Conservation (phyloP, 1,140 invertebrate genomes). For the Maconellicoccus hirsutus region DNA sequence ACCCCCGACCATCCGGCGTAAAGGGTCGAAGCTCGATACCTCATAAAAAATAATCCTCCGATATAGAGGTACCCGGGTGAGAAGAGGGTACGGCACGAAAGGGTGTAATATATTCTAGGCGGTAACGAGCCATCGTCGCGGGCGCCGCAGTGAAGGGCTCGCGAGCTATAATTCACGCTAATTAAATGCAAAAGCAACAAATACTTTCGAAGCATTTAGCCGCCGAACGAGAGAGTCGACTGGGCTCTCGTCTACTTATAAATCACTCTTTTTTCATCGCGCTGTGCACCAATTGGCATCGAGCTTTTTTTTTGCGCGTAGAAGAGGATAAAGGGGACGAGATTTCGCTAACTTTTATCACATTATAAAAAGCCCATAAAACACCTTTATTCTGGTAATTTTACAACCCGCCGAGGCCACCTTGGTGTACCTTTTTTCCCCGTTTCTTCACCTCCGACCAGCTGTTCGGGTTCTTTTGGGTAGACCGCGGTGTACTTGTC, state of each 20-base stretch:
- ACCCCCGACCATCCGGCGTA: too few species aligned
- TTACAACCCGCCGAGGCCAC: background rate
- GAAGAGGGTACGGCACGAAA: too few species aligned
- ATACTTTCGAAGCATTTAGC: background rate
- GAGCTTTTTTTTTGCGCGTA: background rate
- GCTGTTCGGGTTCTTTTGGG: too few species aligned
- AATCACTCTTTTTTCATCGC: constrained; percentile 5
- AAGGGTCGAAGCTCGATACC: too few species aligned
- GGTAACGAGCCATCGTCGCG: too few species aligned
- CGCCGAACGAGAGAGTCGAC: background rate
- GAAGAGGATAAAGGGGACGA: background rate
- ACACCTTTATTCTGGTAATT: background rate
- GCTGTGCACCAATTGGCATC: background rate
- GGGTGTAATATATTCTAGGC: too few species aligned
- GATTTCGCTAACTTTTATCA: background rate
- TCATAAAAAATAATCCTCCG: too few species aligned
- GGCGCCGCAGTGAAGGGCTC: too few species aligned
- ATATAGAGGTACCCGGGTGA: too few species aligned
- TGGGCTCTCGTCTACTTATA: background rate
- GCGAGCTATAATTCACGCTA: background rate
- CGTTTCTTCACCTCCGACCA: too few species aligned
- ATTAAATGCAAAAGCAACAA: constrained; percentile 9
- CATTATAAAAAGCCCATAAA: constrained; percentile 9
- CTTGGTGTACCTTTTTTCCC: background rate
- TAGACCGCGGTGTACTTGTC: too few species aligned